A percentile compares a stretch with the other conserved stretches of the same genome.
These are phyloP conservation scores for Hipparchia semele DNA, from an alignment of 2,888 invertebrate genomes.

Conservation along the genomic window DNA sequence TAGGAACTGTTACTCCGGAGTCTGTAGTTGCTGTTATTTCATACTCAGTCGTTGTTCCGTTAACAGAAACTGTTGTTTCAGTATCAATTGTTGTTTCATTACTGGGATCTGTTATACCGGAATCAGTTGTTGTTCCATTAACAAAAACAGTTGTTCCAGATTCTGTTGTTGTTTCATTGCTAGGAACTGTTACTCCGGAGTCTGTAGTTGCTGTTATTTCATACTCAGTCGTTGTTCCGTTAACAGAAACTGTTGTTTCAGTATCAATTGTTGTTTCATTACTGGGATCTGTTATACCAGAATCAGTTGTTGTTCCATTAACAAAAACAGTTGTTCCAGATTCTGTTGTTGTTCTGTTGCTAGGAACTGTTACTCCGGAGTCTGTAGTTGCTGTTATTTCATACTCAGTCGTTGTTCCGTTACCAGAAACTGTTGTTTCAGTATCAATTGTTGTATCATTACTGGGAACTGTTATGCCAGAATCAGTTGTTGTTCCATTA, in stretches of 20 bases:
- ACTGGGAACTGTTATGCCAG: background rate
- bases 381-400: background rate
- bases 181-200: background rate
- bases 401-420: too few relatives aligned
- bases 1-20: background rate
- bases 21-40: background rate
- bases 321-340: too few relatives aligned
- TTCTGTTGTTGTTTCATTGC: background rate
- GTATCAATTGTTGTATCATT: background rate
- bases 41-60: constrained; percentile 11
- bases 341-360: too few relatives aligned
- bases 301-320: too few relatives aligned
- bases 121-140: background rate
- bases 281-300: too few relatives aligned
- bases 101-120: background rate
- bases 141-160: background rate
- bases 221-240: background rate
- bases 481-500: too few relatives aligned
- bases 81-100: background rate
- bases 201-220: background rate
- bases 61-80: background rate
- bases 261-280: too few relatives aligned
- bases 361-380: background rate
- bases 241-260: too few relatives aligned
- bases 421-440: background rate